These are phyloP conservation scores for Elephantulus edwardii DNA, from an alignment of 2,113 vertebrate species.

Conservation along the genomic window DNA sequence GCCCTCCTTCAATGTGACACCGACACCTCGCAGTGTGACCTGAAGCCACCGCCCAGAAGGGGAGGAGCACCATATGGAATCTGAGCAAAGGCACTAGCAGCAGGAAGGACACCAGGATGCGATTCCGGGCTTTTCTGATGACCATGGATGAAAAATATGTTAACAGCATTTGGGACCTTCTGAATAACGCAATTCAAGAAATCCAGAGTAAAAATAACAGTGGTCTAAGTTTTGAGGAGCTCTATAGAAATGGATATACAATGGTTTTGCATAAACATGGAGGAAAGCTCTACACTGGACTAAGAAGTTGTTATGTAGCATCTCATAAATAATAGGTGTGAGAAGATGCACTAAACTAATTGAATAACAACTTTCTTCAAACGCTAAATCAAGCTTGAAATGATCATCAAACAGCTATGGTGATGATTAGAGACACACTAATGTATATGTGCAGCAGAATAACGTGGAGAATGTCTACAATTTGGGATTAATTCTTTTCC, in stretches of 20 bases:
- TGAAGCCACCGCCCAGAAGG: too few relatives aligned
- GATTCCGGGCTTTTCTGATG: too few relatives aligned
- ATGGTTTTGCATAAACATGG: conserved; percentile 99
- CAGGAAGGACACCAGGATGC: too few relatives aligned
- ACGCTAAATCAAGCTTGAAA: conserved; percentile 99
- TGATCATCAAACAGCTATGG: conserved; percentile 99
- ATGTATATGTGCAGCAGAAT: conserved; percentile 99
- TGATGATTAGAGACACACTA: conserved; percentile 99
- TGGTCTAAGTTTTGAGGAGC: conserved; percentile 98
- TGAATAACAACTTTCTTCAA: conserved; percentile 99
- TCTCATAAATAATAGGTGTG: conserved; percentile 99
- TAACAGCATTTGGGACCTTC: conserved; percentile 99
- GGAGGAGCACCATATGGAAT: too few relatives aligned
- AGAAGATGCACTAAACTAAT: conserved; percentile 97
- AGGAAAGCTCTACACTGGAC: conserved; percentile 98
- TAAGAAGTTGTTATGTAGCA: conserved; percentile 99
- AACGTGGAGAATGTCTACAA: conserved; percentile 99
- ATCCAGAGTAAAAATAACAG: conserved; percentile 99
- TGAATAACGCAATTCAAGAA: conserved; percentile 99
- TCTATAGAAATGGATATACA: conserved; percentile 99
- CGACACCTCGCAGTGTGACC: too few relatives aligned
- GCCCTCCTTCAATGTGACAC: too few relatives aligned
- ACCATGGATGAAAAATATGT: conserved; percentile 99
- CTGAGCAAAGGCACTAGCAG: too few relatives aligned
- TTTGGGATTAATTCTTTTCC: conserved; percentile 98